These are phyloP conservation scores for Osmerus mordax DNA, from an alignment of 2,113 vertebrate species.

Conservation along the genomic window DNA sequence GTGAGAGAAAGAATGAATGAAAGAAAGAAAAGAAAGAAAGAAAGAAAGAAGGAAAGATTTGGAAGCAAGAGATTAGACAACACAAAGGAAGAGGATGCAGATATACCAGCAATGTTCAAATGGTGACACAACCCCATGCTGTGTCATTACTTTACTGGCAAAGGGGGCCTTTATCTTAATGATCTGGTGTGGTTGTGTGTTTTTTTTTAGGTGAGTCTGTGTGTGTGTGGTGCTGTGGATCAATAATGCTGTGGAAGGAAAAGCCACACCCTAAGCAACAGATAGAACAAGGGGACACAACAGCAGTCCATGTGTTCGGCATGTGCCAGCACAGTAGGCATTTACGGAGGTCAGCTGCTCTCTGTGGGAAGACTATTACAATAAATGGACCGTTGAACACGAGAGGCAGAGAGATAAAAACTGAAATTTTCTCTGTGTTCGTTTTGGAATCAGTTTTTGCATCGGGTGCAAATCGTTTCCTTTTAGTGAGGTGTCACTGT, in stretches of 20 bases:
- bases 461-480: no score
- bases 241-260: slow-evolving; percentile 6
- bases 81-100: neutral
- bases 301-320: slow-evolving; percentile 1
- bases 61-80: neutral
- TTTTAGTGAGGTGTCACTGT: neutral
- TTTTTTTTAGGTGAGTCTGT: neutral
- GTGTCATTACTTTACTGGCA: neutral
- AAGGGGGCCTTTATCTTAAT: neutral
- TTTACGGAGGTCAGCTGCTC: neutral
- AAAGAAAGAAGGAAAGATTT: neutral
- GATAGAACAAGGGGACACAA: slow-evolving; percentile 1
- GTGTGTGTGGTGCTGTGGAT: neutral
- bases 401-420: no score
- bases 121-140: no score
- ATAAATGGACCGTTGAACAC: no score
- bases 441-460: no score
- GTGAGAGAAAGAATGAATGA: neutral
- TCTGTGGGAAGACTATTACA: neutral
- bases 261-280: slow-evolving; percentile 8
- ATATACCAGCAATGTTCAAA: no score
- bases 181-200: slow-evolving; percentile 1
- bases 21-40: neutral
- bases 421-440: no score
- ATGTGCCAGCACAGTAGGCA: neutral